Evolutionary conservation across 53 echinoderm and acorn worm genomes (phyloP), one percentile per base, ranked within the genome.

Genomic region (Hippasteria phrygiana): DNA sequence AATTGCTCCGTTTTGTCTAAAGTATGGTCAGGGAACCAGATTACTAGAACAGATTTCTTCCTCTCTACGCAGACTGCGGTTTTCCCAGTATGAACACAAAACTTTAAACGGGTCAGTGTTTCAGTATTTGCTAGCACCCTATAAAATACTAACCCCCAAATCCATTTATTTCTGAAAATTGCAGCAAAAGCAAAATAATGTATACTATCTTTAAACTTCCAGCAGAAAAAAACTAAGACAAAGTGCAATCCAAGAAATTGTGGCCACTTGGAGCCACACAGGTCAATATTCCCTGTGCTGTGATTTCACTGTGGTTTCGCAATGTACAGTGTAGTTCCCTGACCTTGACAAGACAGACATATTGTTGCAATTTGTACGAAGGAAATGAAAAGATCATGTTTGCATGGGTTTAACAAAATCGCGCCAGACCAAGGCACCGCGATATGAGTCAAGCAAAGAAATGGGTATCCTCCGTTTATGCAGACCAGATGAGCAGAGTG

Each of bases 331-430:
- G 26, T 26, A 78, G 78, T 59, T 55, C 78, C 14, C 82, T 32
- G 82, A 82, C 82, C 82, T 82, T 82, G 82, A 33, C 62, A 38
- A 56, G 37, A 7, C 64, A 13, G 45, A 82, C 82, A 82, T 66
- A 82, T 37, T 63, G 64, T 82, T 65, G 35, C 82, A 82, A 82
- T 82, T 82, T 65, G 43, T 66, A 33, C 45, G 28, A 65, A 82
- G 82, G 82, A 82, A 82, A 82, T 82, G 66, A 82, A 82, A 65
- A 63, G 36, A 82, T 66, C 63, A 82, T 46, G 82, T 66, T 27
- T 41, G 82, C 82, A 65, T 64, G 82, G 66, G 28, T 46, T 82
- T 66, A 24, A 45, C 66, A 42, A 62, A 65, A 82, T 82, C 62
- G 82, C 47, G 82, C 24, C 64, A 62, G 82, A 42, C 39, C 82